A percentile compares a stretch with the other conserved stretches of the same genome.
Conservation (phyloP, 2,888 invertebrate species). For the Drosophila pseudotalamancana region DNA sequence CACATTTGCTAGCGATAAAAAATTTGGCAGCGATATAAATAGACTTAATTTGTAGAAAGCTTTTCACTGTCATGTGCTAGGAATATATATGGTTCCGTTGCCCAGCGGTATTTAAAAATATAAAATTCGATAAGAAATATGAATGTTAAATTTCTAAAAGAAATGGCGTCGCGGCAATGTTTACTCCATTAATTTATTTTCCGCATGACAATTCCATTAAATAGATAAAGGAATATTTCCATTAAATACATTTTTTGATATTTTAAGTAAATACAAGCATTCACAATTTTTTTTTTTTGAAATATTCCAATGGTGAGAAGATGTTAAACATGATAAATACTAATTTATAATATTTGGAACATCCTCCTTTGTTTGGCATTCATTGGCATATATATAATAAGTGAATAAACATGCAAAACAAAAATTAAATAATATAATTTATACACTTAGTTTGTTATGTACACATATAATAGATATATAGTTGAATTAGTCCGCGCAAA, state of each 20-base stretch:
- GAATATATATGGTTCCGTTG: slow-evolving; percentile 16
- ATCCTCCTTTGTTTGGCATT: slow-evolving; percentile 19
- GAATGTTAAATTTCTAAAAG: neutral
- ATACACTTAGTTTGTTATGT: neutral
- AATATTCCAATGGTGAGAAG: slow-evolving; percentile 16
- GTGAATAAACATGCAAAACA: slow-evolving; percentile 4
- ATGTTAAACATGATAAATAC: slow-evolving; percentile 40
- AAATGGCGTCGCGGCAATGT: slow-evolving; percentile 10
- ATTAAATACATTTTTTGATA: neutral
- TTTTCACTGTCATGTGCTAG: slow-evolving; percentile 57
- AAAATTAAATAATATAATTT: neutral
- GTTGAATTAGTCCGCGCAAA: neutral
- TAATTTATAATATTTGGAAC: slow-evolving; percentile 30
- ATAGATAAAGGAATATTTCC: neutral
- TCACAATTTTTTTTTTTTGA: neutral
- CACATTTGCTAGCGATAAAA: slow-evolving; percentile 41
- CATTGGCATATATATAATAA: slow-evolving; percentile 24
- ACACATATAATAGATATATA: neutral
- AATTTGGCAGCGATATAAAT: slow-evolving; percentile 41
- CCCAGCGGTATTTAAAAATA: neutral
- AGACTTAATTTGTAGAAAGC: slow-evolving; percentile 39
- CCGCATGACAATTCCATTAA: neutral
- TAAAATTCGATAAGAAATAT: neutral
- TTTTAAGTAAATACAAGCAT: neutral
- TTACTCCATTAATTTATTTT: slow-evolving; percentile 5